Evolutionary conservation across 1,140 invertebrate species (phyloP).

Genomic region (Anoplophora glabripennis): DNA sequence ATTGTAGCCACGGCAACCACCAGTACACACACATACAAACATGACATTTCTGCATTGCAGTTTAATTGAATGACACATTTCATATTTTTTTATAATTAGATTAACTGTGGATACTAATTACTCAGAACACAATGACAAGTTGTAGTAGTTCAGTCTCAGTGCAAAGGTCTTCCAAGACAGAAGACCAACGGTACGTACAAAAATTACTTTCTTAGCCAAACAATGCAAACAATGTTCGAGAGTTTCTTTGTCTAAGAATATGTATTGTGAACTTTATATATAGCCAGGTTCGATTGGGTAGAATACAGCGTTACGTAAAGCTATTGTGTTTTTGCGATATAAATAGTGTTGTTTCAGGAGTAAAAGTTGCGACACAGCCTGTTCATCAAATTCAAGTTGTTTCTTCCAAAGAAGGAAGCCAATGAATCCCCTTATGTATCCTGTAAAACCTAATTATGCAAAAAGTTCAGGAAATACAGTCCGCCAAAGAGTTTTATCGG

Average conservation of each 20-base stretch:
- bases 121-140: slow-evolving; percentile 11
- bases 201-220: background rate
- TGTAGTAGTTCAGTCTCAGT: slow-evolving; percentile 14
- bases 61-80: slow-evolving; percentile 9
- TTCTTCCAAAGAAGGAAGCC: slow-evolving; percentile 44
- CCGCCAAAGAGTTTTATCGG: slow-evolving; percentile 69
- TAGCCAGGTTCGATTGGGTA: slow-evolving; percentile 12
- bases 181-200: background rate
- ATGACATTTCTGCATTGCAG: slow-evolving; percentile 20
- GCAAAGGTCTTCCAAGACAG: background rate
- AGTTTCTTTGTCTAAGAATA: background rate
- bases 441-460: slow-evolving; percentile 17
- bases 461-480: slow-evolving; percentile 45
- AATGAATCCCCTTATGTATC: slow-evolving; percentile 39
- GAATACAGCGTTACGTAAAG: slow-evolving; percentile 22
- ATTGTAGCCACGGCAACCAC: slow-evolving; percentile 5
- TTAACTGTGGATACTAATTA: background rate
- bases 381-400: slow-evolving; percentile 46
- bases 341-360: slow-evolving; percentile 33
- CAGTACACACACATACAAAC: slow-evolving; percentile 17
- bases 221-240: background rate
- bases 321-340: slow-evolving; percentile 23
- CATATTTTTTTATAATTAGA: too few species aligned
- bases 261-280: background rate
- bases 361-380: slow-evolving; percentile 42